phyloP scores from a whole-genome alignment of 2,113 vertebrate genomes.

The Centropus bengalensis region DNA sequence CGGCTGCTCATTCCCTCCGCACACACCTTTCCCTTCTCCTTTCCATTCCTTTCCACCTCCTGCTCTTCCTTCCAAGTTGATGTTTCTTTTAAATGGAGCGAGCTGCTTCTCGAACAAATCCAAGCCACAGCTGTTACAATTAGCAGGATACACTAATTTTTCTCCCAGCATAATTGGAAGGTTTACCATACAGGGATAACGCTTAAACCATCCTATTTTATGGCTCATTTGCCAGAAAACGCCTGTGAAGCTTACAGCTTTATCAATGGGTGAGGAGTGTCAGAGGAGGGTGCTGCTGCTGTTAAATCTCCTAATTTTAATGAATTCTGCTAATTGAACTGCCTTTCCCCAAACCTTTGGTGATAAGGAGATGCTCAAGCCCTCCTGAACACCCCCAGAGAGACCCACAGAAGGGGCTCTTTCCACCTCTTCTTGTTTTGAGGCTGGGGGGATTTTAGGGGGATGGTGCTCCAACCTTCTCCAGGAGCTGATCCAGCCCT shows the following conservation, averaged over 20 bases:
- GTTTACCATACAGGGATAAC: conserved; percentile 53
- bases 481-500: neutral
- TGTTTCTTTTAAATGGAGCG: conserved; percentile 30
- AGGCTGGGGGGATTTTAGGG: neutral
- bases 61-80: neutral
- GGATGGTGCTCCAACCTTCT: neutral
- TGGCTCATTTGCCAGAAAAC: conserved; percentile 52
- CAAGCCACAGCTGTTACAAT: conserved; percentile 45
- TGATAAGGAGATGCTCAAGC: neutral
- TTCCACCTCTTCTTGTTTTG: neutral
- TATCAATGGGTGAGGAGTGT: conserved; percentile 20
- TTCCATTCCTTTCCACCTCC: neutral
- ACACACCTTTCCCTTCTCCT: neutral
- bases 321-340: neutral
- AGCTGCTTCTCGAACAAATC: conserved; percentile 54
- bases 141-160: conserved; percentile 65
- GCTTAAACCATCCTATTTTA: conserved; percentile 57
- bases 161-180: conserved; percentile 58
- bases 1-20: rapidly evolving
- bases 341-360: neutral
- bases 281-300: neutral
- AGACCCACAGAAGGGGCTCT: neutral
- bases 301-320: neutral
- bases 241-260: conserved; percentile 27
- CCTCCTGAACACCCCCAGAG: neutral